These are phyloP conservation scores for Atta texana DNA, from an alignment of 1,140 invertebrate genomes.

Conservation along the genomic window DNA sequence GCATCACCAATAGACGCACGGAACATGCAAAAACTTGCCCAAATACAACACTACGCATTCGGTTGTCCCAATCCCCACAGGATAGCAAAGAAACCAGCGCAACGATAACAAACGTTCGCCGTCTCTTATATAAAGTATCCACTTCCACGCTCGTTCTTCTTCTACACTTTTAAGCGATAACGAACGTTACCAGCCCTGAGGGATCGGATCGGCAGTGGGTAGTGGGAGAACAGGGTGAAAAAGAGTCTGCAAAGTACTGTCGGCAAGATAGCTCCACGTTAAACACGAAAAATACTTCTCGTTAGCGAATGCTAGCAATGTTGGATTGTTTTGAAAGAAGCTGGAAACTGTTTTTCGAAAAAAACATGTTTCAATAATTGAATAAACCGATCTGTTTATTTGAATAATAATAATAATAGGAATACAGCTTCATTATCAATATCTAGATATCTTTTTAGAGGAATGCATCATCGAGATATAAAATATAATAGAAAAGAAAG, in stretches of 20 bases:
- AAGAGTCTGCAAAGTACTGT: constrained; percentile 28
- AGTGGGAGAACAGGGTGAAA: constrained; percentile 14
- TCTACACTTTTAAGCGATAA: constrained; percentile 80
- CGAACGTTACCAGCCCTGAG: constrained; percentile 76
- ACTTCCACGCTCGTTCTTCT: constrained; percentile 80
- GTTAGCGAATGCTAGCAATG: constrained; percentile 10
- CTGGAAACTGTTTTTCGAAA: not conserved
- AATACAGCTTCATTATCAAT: not conserved
- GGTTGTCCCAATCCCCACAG: constrained; percentile 32
- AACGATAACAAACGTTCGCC: constrained; percentile 79
- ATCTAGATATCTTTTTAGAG: not conserved
- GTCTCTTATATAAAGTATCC: constrained; percentile 81
- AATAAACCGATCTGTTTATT: not conserved
- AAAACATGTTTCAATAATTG: not conserved
- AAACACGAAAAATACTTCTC: constrained; percentile 57
- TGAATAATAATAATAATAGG: not conserved
- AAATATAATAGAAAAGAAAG: not conserved
- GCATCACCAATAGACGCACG: not conserved
- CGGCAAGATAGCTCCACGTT: constrained; percentile 46
- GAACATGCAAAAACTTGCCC: not conserved
- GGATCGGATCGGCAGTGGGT: constrained; percentile 66
- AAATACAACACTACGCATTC: constrained; percentile 40
- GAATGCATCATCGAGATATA: not conserved
- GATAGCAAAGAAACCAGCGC: constrained; percentile 63
- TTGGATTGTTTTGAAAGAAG: constrained; percentile 1